Evolutionary conservation across 2,797 vertebrate species (phyloP), one percentile per base, ranked within the genome.

Genomic region (Anas bahamensis): DNA sequence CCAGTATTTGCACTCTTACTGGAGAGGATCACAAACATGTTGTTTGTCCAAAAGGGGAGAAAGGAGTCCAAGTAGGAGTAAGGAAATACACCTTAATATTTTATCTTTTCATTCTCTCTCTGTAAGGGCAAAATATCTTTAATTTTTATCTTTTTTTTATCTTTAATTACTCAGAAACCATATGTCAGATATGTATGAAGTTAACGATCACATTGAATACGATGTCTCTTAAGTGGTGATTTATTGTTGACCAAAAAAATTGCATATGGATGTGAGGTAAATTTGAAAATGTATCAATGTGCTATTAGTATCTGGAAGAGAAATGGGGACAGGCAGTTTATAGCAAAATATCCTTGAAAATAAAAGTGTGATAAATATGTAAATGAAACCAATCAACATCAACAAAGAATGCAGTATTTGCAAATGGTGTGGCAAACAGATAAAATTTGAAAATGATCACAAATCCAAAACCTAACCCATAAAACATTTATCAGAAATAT

Each of bases 401-500:
- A 96, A 95, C 93, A 95, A 96, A 97, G 95, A 97, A 97, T 85
- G 84, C 52, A 16, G 84, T 96, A 95, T 95, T 97, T 98, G 96
- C 94, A 97, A 96, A 97, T 96, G 96, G 97, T 92, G 76, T 5
- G 68, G 93, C 96, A 97, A 89, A 73, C 73, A 97, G 97, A 96
- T 96, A 97, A 97, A 96, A 97, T 94, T n/a, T 95, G 88, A 98
- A 97, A 96, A 83, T 94, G 85, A 90, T 97, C 94, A 92, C 94
- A 96, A 96, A 95, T 97, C 95, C 96, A 96, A 96, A 97, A 96
- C 93, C 96, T 96, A 95, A 95, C 75, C 94, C 95, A 96, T 97
- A 97, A 97, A 98, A 97, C 96, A 97, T 97, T 97, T 68, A 95
- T 97, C 95, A 97, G 93, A 97, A 98, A 97, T 97, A 97, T 96